phyloP scores from a whole-genome alignment of 64 coral and sea anemone species.

The Pocillopora damicornis region DNA sequence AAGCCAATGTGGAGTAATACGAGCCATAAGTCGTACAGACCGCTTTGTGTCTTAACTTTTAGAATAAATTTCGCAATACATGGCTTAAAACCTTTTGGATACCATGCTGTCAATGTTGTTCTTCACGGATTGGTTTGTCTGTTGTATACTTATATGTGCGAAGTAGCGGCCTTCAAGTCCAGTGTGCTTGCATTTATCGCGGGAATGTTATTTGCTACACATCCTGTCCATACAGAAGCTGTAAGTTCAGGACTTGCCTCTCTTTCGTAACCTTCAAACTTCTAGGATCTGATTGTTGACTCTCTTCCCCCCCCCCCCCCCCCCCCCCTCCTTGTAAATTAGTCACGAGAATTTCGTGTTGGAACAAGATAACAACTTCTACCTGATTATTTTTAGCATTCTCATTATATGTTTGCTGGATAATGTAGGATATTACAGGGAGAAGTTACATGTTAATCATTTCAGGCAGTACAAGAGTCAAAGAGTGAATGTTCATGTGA shows the following conservation, averaged over 20 bases:
- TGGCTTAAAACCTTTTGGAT: conserved; percentile 69
- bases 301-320: not conserved
- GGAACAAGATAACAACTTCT: not conserved
- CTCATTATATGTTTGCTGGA: not conserved
- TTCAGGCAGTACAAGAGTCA: too few relatives aligned
- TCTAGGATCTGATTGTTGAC: not conserved
- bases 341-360: not conserved
- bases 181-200: conserved; percentile 35
- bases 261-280: not conserved
- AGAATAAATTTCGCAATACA: conserved; percentile 70
- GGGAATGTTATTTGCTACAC: conserved; percentile 73
- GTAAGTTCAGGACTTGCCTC: conserved; percentile 22
- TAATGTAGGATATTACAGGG: too few relatives aligned
- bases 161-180: conserved; percentile 49
- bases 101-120: conserved; percentile 66
- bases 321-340: not conserved
- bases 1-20: conserved; percentile 80
- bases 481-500: too few relatives aligned
- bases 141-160: conserved; percentile 46
- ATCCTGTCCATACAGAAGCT: conserved; percentile 94
- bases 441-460: too few relatives aligned
- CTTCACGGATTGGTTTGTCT: conserved; percentile 69
- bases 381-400: not conserved
- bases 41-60: conserved; percentile 73
- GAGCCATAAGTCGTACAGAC: conserved; percentile 94